Percentiles rank a stretch among this genome's conserved stretches.
Conservation (phyloP, 1,140 invertebrate genomes). For the Drosophila saltans region DNA sequence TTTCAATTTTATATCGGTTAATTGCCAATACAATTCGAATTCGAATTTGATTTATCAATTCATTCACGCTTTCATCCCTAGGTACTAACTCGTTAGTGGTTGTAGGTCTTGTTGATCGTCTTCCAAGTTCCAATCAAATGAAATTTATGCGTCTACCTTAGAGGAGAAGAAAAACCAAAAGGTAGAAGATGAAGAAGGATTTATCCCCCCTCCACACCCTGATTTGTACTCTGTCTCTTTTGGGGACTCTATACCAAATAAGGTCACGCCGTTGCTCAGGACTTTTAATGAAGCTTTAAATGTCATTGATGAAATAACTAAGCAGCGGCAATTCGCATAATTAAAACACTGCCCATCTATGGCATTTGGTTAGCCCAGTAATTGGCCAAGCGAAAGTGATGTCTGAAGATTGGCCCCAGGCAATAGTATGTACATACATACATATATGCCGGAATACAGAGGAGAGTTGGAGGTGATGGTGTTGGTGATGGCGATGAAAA, state of each 20-base stretch:
- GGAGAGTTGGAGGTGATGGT: neutral
- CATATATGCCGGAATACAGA: neutral
- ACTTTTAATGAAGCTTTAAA: constrained; percentile 82
- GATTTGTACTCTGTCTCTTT: too few species aligned
- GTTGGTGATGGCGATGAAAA: constrained; percentile 21
- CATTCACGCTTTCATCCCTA: constrained; percentile 48
- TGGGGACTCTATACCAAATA: constrained; percentile 51
- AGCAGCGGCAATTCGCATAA: constrained; percentile 49
- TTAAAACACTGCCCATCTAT: constrained; percentile 72
- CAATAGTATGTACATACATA: neutral
- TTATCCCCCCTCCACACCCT: neutral
- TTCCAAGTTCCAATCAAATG: constrained; percentile 59
- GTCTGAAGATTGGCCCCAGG: constrained; percentile 13
- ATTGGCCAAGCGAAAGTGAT: constrained; percentile 75
- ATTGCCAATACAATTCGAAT: too few species aligned
- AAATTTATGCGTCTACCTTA: constrained; percentile 75
- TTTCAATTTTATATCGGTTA: too few species aligned
- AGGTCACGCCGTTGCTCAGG: constrained; percentile 71
- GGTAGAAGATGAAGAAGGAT: neutral
- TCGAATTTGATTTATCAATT: too few species aligned
- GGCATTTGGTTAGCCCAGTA: constrained; percentile 42
- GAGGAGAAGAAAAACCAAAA: constrained; percentile 28
- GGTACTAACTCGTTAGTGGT: constrained; percentile 57
- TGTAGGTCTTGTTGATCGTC: constrained; percentile 1
- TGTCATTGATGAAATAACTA: constrained; percentile 80